Base-by-base conservation (phyloP, 2,113 vertebrate genomes). In the Craseonycteris thonglongyai region DNA sequence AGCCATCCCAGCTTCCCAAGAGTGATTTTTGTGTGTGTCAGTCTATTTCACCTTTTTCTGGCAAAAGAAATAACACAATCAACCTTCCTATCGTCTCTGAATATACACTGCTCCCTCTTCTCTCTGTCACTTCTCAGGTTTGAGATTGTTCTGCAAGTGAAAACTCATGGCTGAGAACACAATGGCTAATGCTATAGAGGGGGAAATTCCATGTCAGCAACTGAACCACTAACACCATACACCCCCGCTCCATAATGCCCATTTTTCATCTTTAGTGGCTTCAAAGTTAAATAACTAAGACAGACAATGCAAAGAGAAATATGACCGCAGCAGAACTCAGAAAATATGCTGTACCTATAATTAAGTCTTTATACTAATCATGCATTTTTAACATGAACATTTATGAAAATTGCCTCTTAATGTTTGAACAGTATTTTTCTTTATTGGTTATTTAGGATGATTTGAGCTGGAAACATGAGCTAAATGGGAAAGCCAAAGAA, bases 381-480 rank as follows among this genome's bases (percentile, higher is more conserved):
- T 66, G 51, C 49, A 74, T 95, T 91, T 96, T 97, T 96, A 93
- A 81, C 84, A 84, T n/a, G 94, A 96, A 56, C 81, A 3, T 95
- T 95, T 94, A 95, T 95, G 74, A 94, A 97, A 96, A 95, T 88
- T 66, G 28, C 45, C 96, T 89, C 90, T 45, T 68, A 87, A 82
- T 38, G 72, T 92, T 96, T 92, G 61, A 42, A 91, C 85, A 40
- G 49, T 56, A 12, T 88, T 94, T 93, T 96, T 79, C 93, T 96
- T 97, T 92, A 80, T 87, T 95, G 83, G 79, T 96, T 96, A 88
- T 93, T 95, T 97, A 97, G 89, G 82, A 95, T 85, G 54, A 42
- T 85, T 61, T 90, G 88, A 93, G 79, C 88, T 88, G 51, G 91
- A 86, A 95, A 72, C 56, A 45, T 10, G 14, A 94, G 47, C 26